These are phyloP conservation scores for Chlamydotis undulata DNA, from an alignment of 2,113 vertebrate species.

Conservation along the genomic window DNA sequence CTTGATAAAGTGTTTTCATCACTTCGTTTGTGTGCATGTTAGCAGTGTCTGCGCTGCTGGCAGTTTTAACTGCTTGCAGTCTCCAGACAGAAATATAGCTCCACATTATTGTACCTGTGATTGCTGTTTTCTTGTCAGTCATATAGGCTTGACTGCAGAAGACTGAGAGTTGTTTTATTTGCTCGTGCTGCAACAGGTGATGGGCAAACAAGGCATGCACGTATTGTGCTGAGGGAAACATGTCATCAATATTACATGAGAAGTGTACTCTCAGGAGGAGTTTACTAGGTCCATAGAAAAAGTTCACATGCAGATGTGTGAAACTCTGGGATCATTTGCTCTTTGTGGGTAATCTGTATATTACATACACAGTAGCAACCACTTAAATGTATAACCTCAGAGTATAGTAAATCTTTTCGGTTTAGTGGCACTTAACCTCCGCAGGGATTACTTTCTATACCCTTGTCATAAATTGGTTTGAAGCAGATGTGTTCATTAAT, in stretches of 20 bases:
- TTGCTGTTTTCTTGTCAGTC: not conserved
- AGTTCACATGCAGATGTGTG: not conserved
- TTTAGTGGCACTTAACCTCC: not conserved
- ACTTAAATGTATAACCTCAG: not conserved
- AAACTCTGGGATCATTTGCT: not conserved
- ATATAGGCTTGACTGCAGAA: not conserved
- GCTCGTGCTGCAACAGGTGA: not conserved
- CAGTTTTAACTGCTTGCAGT: not conserved
- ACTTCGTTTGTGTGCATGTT: not conserved
- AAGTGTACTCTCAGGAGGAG: not conserved
- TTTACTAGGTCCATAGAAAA: not conserved
- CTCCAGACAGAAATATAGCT: not conserved
- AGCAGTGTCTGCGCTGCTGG: not conserved
- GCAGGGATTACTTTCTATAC: not conserved
- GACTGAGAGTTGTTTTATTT: not conserved
- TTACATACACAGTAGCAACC: not conserved
- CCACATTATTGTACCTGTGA: not conserved
- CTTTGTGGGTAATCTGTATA: not conserved
- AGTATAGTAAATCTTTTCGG: not conserved
- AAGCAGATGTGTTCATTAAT: conserved; percentile 37
- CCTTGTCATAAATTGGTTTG: not conserved
- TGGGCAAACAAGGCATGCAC: not conserved
- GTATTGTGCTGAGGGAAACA: not conserved
- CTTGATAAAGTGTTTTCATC: not conserved
- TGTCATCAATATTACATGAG: not conserved